These are phyloP conservation scores for Epinephelus moara DNA, from an alignment of 2,113 vertebrate genomes.

Conservation along the genomic window DNA sequence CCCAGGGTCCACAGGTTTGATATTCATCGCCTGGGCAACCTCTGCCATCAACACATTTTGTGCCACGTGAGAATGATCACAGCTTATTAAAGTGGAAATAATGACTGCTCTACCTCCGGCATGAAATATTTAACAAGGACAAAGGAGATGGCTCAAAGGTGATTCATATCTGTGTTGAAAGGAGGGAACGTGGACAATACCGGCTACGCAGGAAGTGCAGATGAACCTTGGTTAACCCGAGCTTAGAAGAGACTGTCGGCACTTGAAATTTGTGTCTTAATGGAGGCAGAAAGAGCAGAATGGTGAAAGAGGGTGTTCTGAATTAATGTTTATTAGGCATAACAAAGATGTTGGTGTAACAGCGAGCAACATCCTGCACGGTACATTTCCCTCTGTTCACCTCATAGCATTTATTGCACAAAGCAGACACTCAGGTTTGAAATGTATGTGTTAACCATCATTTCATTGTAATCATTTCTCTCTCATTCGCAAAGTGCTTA, in stretches of 20 bases:
- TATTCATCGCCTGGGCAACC: slow-evolving; percentile 76
- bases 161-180: slow-evolving; percentile 79
- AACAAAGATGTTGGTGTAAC: slow-evolving; percentile 32
- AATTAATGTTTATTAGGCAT: slow-evolving; percentile 51
- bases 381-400: slow-evolving; percentile 7
- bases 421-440: slow-evolving; percentile 29
- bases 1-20: slow-evolving; percentile 70
- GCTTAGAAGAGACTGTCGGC: slow-evolving; percentile 28
- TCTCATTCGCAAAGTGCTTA: slow-evolving; percentile 33
- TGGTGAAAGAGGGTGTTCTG: neutral
- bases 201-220: slow-evolving; percentile 56
- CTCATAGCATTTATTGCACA: slow-evolving; percentile 24
- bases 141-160: slow-evolving; percentile 78
- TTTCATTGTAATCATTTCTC: slow-evolving; percentile 47
- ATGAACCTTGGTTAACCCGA: slow-evolving; percentile 62
- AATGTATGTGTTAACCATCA: slow-evolving; percentile 22
- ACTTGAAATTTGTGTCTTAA: slow-evolving; percentile 47
- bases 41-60: slow-evolving; percentile 81
- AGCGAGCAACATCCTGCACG: neutral
- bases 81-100: slow-evolving; percentile 84
- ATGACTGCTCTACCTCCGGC: slow-evolving; percentile 83
- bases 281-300: slow-evolving; percentile 43
- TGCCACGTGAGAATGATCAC: slow-evolving; percentile 83
- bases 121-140: slow-evolving; percentile 87
- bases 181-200: slow-evolving; percentile 63